phyloP scores from a whole-genome alignment of 1,140 invertebrate species.

The Orchesella cincta region DNA sequence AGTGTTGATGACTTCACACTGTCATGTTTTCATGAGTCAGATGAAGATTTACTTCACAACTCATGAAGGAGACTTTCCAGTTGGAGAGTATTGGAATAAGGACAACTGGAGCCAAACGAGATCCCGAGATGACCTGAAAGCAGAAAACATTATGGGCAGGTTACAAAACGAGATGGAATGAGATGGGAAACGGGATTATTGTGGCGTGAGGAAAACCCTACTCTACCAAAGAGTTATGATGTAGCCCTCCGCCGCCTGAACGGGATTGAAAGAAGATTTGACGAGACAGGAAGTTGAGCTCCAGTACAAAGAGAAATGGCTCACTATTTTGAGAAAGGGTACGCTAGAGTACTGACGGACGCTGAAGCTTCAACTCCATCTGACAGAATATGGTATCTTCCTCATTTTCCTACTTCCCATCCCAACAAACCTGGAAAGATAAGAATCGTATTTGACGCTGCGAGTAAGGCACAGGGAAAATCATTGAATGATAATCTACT shows the following conservation, averaged over 20 bases:
- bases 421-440: neutral
- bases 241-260: slow-evolving; percentile 31
- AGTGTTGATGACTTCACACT: neutral
- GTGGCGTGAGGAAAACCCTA: slow-evolving; percentile 36
- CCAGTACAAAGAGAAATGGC: neutral
- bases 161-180: slow-evolving; percentile 4
- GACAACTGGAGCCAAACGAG: too few species aligned
- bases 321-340: neutral
- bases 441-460: neutral
- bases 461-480: neutral
- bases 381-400: neutral
- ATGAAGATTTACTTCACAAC: neutral
- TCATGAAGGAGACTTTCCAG: neutral
- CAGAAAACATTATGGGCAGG: too few species aligned
- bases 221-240: slow-evolving; percentile 33
- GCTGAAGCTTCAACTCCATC: neutral
- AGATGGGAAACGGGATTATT: slow-evolving; percentile 40
- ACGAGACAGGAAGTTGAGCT: neutral
- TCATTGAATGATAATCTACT: neutral
- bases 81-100: slow-evolving; percentile 4
- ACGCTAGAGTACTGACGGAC: neutral
- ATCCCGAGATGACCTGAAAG: too few species aligned
- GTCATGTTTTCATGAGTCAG: neutral
- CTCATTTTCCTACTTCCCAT: neutral
- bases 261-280: slow-evolving; percentile 33